A percentile compares a stretch with the other conserved stretches of the same genome.
Conservation (phyloP, 2,888 invertebrate genomes). For the Gonocerus acuteangulatus region DNA sequence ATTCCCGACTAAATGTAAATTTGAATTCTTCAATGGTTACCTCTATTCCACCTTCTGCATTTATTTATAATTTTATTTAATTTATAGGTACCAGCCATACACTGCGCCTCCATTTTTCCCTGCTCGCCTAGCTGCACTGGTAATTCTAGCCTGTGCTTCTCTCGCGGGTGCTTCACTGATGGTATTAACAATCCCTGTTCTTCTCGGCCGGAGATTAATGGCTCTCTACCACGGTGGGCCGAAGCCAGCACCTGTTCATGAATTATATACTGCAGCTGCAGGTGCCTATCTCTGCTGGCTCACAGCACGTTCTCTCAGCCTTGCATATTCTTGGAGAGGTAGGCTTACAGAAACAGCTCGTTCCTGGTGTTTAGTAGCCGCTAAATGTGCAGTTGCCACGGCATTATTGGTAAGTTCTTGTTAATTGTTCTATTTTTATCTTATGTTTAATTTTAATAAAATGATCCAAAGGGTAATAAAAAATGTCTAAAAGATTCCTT, state of each 20-base stretch:
- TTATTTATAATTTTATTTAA: too few species aligned
- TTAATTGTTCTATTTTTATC: too few species aligned
- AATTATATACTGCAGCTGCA: slow-evolving; percentile 90
- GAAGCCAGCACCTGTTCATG: slow-evolving; percentile 55
- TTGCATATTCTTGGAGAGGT: slow-evolving; percentile 66
- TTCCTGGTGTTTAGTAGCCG: slow-evolving; percentile 27
- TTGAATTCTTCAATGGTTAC: too few species aligned
- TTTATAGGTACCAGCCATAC: slow-evolving; percentile 62
- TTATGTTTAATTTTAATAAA: background rate
- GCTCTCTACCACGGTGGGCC: slow-evolving; percentile 40
- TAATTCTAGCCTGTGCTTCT: slow-evolving; percentile 73
- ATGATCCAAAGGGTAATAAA: background rate
- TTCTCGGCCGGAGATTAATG: slow-evolving; percentile 83
- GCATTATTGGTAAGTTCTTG: slow-evolving; percentile 36
- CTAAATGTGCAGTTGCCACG: slow-evolving; percentile 41
- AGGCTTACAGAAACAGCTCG: slow-evolving; percentile 11
- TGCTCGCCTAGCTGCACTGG: slow-evolving; percentile 55
- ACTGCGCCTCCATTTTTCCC: slow-evolving; percentile 76
- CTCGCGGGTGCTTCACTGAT: slow-evolving; percentile 75
- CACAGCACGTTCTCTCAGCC: slow-evolving; percentile 68
- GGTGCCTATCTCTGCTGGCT: slow-evolving; percentile 94
- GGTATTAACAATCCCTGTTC: slow-evolving; percentile 82
- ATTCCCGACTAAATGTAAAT: too few species aligned
- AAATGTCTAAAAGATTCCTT: background rate
- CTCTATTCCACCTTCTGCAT: too few species aligned